Percentiles rank a stretch among this genome's conserved stretches.
Conservation (phyloP, 2,888 invertebrate species). For the Limenitis camilla region DNA sequence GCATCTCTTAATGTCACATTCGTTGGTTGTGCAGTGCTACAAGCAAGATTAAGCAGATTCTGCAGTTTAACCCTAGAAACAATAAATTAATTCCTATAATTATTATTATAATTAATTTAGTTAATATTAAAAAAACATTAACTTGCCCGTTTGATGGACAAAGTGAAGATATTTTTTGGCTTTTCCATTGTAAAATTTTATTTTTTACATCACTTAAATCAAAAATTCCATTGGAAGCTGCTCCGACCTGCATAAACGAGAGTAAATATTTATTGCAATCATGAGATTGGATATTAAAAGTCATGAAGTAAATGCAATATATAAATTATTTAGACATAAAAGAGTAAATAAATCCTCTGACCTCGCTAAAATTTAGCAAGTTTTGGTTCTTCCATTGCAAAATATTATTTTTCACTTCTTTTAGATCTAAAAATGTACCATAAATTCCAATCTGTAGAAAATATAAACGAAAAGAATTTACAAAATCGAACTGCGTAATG, state of each 20-base stretch:
- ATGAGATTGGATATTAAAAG: background rate
- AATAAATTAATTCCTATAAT: no score
- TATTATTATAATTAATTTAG: no score
- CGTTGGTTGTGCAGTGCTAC: slow-evolving; percentile 78
- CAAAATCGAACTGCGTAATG: slow-evolving; percentile 14
- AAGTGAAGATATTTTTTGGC: slow-evolving; percentile 55
- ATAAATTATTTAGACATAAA: background rate
- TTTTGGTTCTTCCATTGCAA: slow-evolving; percentile 60
- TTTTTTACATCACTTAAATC: slow-evolving; percentile 65
- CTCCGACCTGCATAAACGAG: slow-evolving; percentile 47
- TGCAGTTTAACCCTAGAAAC: slow-evolving; percentile 55
- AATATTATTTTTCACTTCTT: slow-evolving; percentile 57
- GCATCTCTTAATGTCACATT: slow-evolving; percentile 74
- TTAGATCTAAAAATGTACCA: slow-evolving; percentile 54
- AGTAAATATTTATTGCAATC: background rate
- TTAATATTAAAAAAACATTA: no score
- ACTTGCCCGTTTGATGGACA: slow-evolving; percentile 43
- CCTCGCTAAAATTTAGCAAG: slow-evolving; percentile 59
- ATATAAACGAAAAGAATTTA: slow-evolving; percentile 9
- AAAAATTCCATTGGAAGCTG: slow-evolving; percentile 55
- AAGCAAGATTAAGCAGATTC: slow-evolving; percentile 76
- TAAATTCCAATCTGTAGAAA: slow-evolving; percentile 52
- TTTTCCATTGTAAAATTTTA: slow-evolving; percentile 67
- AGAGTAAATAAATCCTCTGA: slow-evolving; percentile 33
- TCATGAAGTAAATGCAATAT: background rate